Base-by-base conservation (phyloP, 2,888 invertebrate species). In the Rotaria magnacalcarata region DNA sequence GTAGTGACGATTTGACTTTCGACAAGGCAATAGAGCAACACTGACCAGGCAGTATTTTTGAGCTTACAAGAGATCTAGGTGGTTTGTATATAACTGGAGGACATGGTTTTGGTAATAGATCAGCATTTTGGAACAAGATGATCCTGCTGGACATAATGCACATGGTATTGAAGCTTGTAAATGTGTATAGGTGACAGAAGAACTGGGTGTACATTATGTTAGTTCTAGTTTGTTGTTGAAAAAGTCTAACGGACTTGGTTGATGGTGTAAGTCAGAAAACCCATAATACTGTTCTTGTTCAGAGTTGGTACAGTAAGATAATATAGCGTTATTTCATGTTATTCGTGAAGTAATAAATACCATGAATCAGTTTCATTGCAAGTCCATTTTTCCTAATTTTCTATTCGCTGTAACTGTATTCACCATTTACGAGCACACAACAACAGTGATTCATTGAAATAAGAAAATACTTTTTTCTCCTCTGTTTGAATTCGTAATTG, bases 211-310 rank as follows among this genome's bases (percentile, higher is more conserved):
- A 14, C 67, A 67, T 34, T 67, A 0, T 4, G 34, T 34, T 67
- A 34, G 67, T 16, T 1, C 34, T 14, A 34, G 14, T 11, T 67
- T 34, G 1, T 3, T 0, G 24, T 56, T 67, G 21, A 14, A 34
- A 11, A 90, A 90, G 27, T 90, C 90, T 5, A 90, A 88, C 24
- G 90, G 89, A 88, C 90, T 90, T 8, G 89, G 88, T 16, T 87
- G 75, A 0, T 90, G 89, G 47, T 88, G 87, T 56, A 88, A 88
- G 10, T 90, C 90, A 58, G 90, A 90, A 86, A 89, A 89, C 19
- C 89, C 89, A 88, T 90, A 90, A 87, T 89, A 90, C 87, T 88
- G 87, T 1, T 90, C 90, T n/a, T 89, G 88, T 8, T 88, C 87
- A 86, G 90, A 90, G 5, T 88, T 85, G 85, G 89, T 89, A 41